A percentile compares a stretch with the other conserved stretches of the same genome.
phyloP scores from a whole-genome alignment of 2,113 vertebrate genomes.

The Tachuris rubrigastra region DNA sequence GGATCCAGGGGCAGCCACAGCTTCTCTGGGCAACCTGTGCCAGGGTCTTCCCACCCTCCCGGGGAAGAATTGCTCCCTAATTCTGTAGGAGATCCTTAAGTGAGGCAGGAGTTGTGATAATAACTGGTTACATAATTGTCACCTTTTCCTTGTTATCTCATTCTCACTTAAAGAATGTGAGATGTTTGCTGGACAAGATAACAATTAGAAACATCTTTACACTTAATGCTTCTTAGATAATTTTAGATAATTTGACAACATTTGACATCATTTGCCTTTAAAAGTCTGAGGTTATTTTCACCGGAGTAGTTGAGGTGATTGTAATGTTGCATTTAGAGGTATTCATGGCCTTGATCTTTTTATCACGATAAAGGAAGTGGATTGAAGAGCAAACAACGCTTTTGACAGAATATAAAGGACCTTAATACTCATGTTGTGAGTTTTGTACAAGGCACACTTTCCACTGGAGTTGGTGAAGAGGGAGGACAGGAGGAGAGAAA shows the following conservation, averaged over 20 bases:
- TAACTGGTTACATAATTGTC: neutral
- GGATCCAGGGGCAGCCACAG: neutral
- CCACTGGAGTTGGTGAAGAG: neutral
- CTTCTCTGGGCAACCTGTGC: neutral
- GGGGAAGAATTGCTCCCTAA: neutral
- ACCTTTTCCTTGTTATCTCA: neutral
- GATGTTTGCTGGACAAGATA: neutral
- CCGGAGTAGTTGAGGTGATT: neutral
- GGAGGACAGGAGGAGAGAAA: neutral
- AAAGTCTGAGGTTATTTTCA: neutral
- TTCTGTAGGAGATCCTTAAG: neutral
- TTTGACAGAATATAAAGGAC: neutral
- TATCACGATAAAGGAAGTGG: neutral
- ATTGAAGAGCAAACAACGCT: neutral
- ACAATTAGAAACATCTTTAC: neutral
- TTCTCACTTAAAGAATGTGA: rapidly evolving
- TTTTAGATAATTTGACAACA: neutral
- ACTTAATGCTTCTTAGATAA: neutral
- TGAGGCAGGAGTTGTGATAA: neutral
- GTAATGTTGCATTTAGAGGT: neutral
- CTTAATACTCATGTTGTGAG: neutral
- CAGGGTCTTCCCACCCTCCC: neutral
- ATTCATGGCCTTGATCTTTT: neutral
- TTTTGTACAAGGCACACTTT: neutral
- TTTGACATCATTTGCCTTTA: neutral